These are phyloP conservation scores for Nestor notabilis DNA, from an alignment of 2,113 vertebrate genomes.

Conservation along the genomic window DNA sequence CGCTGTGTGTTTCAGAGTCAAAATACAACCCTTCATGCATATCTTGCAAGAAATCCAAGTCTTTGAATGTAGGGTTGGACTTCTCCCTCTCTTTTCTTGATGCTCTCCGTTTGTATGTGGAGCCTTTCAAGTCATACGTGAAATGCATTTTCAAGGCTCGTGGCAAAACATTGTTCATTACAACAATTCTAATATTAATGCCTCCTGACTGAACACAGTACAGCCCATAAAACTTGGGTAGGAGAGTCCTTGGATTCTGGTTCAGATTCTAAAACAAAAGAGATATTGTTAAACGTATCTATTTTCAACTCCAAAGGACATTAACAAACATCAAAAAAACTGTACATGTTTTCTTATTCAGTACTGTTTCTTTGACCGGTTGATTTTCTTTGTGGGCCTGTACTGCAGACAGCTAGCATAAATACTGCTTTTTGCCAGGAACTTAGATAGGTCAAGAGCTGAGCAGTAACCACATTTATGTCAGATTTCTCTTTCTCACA, in stretches of 20 bases:
- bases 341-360: not conserved
- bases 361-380: not conserved
- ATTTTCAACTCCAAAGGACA: not conserved
- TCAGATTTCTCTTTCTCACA: not conserved
- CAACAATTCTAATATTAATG: conserved; percentile 88
- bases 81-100: conserved; percentile 90
- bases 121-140: conserved; percentile 95
- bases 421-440: not conserved
- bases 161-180: conserved; percentile 97
- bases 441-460: not conserved
- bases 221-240: conserved; percentile 96
- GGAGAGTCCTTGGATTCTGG: conserved; percentile 92
- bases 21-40: conserved; percentile 94
- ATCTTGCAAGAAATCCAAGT: conserved; percentile 96
- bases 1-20: conserved; percentile 90
- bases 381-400: not conserved
- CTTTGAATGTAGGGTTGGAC: conserved; percentile 89
- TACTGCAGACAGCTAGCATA: not conserved
- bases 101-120: conserved; percentile 90
- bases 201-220: conserved; percentile 93
- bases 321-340: not conserved
- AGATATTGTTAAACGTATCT: not conserved
- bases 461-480: not conserved
- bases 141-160: conserved; percentile 90
- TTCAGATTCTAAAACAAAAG: conserved; percentile 88